Conservation (phyloP, 2,797 vertebrate genomes). For the Ibycter americanus region DNA sequence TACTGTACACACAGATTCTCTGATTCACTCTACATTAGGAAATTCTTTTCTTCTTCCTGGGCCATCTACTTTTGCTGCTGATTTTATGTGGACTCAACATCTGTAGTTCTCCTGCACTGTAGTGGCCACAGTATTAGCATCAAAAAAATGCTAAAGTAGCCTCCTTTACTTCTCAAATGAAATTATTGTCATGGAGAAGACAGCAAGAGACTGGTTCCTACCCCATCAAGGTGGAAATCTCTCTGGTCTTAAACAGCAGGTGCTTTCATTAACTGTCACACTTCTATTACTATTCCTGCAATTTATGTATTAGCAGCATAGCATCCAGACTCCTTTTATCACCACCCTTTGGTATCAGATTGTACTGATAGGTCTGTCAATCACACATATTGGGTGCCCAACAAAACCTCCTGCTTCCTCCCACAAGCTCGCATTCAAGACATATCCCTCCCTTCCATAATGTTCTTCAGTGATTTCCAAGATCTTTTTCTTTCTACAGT, state of each 20-base stretch:
- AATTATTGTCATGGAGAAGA: background rate
- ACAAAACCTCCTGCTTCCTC: background rate
- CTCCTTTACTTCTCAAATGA: background rate
- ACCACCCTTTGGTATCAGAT: background rate
- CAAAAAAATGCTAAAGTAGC: background rate
- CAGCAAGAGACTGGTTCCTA: background rate
- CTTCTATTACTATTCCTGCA: background rate
- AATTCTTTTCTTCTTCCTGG: background rate
- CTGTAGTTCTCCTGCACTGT: background rate
- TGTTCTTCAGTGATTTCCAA: background rate
- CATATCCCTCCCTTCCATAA: fast-evolving
- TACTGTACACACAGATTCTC: background rate
- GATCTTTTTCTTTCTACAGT: background rate
- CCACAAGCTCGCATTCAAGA: background rate
- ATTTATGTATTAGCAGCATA: background rate
- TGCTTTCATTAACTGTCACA: background rate
- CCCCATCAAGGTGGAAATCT: background rate
- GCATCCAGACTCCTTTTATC: background rate
- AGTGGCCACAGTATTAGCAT: background rate
- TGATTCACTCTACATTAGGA: background rate
- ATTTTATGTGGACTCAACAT: background rate
- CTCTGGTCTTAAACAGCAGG: background rate
- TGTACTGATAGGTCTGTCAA: background rate
- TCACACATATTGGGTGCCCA: fast-evolving
- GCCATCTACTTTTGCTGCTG: background rate